Evolutionary conservation across 2,888 invertebrate species (phyloP), one percentile per base, ranked within the genome.

Genomic region (Andrena chrysosceles): DNA sequence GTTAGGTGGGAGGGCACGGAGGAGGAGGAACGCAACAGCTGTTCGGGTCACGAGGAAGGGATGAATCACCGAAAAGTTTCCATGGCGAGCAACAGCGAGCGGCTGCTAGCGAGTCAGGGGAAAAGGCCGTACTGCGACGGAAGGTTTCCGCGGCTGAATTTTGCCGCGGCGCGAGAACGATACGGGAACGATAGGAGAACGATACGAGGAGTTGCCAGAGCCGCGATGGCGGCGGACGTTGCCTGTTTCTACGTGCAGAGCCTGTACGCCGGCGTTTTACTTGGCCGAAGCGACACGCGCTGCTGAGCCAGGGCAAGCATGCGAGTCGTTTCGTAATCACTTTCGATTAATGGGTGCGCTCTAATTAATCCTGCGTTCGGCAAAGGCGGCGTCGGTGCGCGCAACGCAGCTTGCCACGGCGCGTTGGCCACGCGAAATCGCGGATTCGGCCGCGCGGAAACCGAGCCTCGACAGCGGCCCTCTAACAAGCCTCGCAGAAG

Each of bases 41-140:
- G 89, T 89, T 87, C 77, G 23, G 67, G 69, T 85, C 85, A 75
- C 79, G 82, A 79, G 82, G 87, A 64, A 85, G 84, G 83, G 68
- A 87, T 90, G 87, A 91, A 90, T 91, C 91, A 91, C 88, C 85
- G 80, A 91, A 91, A 91, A 90, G 81, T 91, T 91, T 91, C 91
- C 90, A 89, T 42, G 48, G 59, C 31, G 48, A 52, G 23, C 59
- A 69, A 7, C 29, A 23, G 23, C 35, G 8, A 0, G 67, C n/a
- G 33, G 13, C 48, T 0, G 10, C 35, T 1, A 23, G 29, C 23
- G 26, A 16, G 42, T 0, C 42, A 0, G 42, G 42, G 42, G 42
- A 42, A 5, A 42, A 16, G 42, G 4, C 16, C 42, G 42, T 13
- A 4, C 42, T 16, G 42, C 42, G 42, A 42, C 16, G 8, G 20